A percentile compares a stretch with the other conserved stretches of the same genome.
Conservation (phyloP, 2,113 vertebrate genomes). For the Chinchilla lanigera region DNA sequence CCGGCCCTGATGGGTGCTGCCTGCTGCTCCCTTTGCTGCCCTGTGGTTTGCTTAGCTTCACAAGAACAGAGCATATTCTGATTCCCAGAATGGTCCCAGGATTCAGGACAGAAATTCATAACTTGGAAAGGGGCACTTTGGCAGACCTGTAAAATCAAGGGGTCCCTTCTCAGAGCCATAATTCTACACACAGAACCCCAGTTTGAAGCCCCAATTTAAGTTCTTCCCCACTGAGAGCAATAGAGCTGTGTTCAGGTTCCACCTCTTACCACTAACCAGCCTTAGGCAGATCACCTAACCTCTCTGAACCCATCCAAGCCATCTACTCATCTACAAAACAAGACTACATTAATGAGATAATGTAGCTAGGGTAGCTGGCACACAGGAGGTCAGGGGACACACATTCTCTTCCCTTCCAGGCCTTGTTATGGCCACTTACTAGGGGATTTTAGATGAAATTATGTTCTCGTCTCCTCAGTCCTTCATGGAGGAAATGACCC, state of each 20-base stretch:
- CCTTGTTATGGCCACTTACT: not conserved
- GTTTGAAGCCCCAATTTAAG: not conserved
- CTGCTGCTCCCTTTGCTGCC: rapidly evolving
- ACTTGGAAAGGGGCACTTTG: not conserved
- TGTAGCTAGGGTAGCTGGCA: rapidly evolving
- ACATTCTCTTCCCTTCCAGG: not conserved
- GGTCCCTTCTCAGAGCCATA: not conserved
- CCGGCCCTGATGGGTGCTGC: rapidly evolving
- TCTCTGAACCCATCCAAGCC: not conserved
- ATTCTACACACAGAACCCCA: not conserved
- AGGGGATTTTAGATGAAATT: not conserved
- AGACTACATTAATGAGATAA: not conserved
- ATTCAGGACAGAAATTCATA: not conserved
- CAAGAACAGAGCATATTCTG: not conserved
- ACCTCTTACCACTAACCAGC: not conserved
- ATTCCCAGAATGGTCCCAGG: not conserved
- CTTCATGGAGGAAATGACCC: not conserved
- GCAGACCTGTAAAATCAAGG: not conserved
- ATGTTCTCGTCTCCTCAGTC: not conserved
- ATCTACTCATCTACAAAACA: not conserved
- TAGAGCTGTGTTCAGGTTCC: not conserved
- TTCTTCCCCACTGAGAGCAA: not conserved
- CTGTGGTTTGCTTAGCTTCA: not conserved
- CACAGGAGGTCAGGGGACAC: not conserved
- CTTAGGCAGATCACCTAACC: not conserved